Evolutionary conservation across 2,797 vertebrate species (phyloP).

Genomic region (Cynopterus sphinx): DNA sequence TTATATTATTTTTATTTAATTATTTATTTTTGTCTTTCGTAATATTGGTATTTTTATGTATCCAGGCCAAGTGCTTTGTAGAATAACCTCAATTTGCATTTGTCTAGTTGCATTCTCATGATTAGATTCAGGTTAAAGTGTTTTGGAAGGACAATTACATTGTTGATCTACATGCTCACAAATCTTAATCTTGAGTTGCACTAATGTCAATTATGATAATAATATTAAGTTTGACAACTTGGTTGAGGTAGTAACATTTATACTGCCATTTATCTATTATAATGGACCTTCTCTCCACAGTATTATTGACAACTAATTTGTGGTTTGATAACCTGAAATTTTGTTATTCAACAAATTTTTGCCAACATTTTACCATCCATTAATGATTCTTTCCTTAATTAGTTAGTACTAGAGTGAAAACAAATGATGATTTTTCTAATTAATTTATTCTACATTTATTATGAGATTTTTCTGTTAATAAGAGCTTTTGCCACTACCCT

Average conservation of each 20-base stretch:
- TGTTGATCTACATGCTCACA: neutral
- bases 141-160: neutral
- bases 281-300: neutral
- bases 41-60: neutral
- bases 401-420: neutral
- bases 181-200: neutral
- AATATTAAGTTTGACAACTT: neutral
- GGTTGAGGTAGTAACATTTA: neutral
- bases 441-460: neutral
- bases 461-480: neutral
- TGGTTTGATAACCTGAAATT: neutral
- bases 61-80: neutral
- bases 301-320: neutral
- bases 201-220: neutral
- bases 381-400: neutral
- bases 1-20: neutral
- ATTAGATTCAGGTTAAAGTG: neutral
- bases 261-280: neutral
- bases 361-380: neutral
- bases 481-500: neutral
- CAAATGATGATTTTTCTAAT: neutral
- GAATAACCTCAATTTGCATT: neutral
- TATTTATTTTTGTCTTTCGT: neutral
- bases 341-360: neutral
- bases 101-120: neutral